Conservation (phyloP, 2,113 vertebrate species). For the Mionectes macconnelli region DNA sequence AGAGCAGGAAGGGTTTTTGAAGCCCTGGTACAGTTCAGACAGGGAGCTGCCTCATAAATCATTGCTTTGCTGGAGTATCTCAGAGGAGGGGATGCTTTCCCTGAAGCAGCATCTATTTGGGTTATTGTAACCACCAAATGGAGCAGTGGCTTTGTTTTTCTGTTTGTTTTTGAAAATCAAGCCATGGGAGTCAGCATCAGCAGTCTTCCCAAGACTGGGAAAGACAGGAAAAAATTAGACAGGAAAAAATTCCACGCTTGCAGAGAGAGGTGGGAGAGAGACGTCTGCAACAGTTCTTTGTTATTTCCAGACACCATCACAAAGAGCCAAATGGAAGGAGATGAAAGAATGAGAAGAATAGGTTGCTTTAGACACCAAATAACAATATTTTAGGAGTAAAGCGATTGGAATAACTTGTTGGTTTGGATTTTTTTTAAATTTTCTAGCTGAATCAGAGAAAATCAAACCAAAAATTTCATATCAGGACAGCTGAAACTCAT, state of each 20-base stretch:
- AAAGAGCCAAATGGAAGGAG: conserved; percentile 39
- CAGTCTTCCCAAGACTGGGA: conserved; percentile 1
- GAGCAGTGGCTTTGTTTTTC: not conserved
- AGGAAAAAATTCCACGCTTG: not conserved
- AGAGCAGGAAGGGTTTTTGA: not conserved
- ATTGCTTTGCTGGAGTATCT: not conserved
- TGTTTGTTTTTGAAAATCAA: conserved; percentile 12
- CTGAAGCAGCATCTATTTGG: not conserved
- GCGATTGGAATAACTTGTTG: not conserved
- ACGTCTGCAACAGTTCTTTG: not conserved
- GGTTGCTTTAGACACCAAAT: conserved; percentile 31
- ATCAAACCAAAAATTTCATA: not conserved
- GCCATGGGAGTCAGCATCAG: not conserved
- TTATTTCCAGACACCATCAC: conserved; percentile 4
- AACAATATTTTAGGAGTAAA: not conserved
- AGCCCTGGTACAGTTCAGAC: accelerated
- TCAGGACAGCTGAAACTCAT: not conserved
- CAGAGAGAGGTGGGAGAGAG: not conserved
- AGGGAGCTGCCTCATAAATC: not conserved
- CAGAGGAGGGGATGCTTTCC: not conserved
- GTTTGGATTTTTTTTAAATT: not conserved
- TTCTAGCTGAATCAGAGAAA: not conserved
- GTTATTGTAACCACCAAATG: not conserved
- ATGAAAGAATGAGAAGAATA: conserved; percentile 42
- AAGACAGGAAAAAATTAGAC: no score